These are phyloP conservation scores for Melinaea marsaeus DNA, from an alignment of 2,888 invertebrate genomes.

Conservation along the genomic window DNA sequence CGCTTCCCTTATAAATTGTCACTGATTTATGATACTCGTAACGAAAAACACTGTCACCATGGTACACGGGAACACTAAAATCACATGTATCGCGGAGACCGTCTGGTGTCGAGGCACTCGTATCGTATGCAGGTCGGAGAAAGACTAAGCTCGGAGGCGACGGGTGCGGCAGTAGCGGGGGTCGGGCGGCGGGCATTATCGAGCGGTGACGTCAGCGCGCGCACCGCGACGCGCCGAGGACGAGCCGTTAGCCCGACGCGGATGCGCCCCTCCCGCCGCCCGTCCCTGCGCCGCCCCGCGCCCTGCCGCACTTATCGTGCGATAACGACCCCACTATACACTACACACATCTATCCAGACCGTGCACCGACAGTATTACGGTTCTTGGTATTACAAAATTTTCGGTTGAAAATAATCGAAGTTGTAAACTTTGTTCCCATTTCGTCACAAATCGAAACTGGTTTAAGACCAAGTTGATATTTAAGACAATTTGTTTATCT, in stretches of 20 bases:
- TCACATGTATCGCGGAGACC: constrained; percentile 62
- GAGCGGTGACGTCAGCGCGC: constrained; percentile 79
- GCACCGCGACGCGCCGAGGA: constrained; percentile 67
- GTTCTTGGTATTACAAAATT: constrained; percentile 8
- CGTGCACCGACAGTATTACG: constrained; percentile 22
- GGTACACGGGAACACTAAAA: constrained; percentile 62
- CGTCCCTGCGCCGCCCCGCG: constrained; percentile 33
- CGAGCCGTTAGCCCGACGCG: constrained; percentile 74
- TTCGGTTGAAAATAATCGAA: too few relatives aligned
- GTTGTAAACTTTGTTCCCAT: too few relatives aligned
- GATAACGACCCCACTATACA: constrained; percentile 49
- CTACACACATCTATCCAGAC: constrained; percentile 26
- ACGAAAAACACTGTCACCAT: constrained; percentile 72
- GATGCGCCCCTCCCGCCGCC: constrained; percentile 56
- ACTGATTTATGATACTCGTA: constrained; percentile 59
- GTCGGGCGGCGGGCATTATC: constrained; percentile 67
- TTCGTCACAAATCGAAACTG: too few relatives aligned
- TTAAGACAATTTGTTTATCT: too few relatives aligned
- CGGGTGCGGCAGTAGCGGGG: constrained; percentile 32
- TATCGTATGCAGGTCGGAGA: constrained; percentile 56
- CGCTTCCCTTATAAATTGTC: constrained; percentile 71
- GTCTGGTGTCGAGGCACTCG: constrained; percentile 47
- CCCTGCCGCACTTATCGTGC: constrained; percentile 49
- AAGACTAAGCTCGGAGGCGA: constrained; percentile 61
- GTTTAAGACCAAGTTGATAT: too few relatives aligned